Base-by-base conservation (phyloP, 2,113 vertebrate species). In the Excalfactoria chinensis region DNA sequence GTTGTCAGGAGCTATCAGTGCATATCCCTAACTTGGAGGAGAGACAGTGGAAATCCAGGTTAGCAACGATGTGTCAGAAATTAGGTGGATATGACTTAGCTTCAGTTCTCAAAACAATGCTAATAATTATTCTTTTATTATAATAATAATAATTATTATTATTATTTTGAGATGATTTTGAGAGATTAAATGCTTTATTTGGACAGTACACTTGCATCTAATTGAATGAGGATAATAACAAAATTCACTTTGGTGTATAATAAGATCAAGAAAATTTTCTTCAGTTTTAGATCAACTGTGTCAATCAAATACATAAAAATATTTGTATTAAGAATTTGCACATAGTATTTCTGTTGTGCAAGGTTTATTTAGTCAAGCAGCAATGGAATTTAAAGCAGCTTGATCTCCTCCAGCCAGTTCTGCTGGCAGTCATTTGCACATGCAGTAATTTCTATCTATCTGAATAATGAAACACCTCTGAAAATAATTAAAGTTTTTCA, bases 161-260 rank as follows among this genome's bases (percentile, higher is more conserved):
- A 37, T 37, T 37, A 37, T 37, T 59, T 92, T 81, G 30, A 78
- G 14, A 64, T 85, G 18, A 34, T 93, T 94, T 91, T 90, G 90
- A 96, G 63, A 95, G 81, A 81, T 80, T 95, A 82, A 91, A 86
- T 32, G 26, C 16, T 17, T 87, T 93, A 43, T 66, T 7, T 89
- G 62, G 75, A 46, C 34, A 70, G 14, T 41, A 82, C 40, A 17
- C 75, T 49, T 13, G 68, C 34, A n/a, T 81, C 55, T 73, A 37
- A 35, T 74, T 74, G 41, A 88, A 72, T 15, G 4, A 71, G 6
- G 17, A 6, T 37, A 72, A 49, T 71, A n/a, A 28, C 30, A 95
- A 90, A 92, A 90, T 40, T 49, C 41, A 14, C 30, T 89, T 94
- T 77, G 9, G 5, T 2, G 67, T 95, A 21, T 53, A 83, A 75